Evolutionary conservation across 2,113 vertebrate species (phyloP), one percentile per base, ranked within the genome.

Genomic region (Peromyscus leucopus): DNA sequence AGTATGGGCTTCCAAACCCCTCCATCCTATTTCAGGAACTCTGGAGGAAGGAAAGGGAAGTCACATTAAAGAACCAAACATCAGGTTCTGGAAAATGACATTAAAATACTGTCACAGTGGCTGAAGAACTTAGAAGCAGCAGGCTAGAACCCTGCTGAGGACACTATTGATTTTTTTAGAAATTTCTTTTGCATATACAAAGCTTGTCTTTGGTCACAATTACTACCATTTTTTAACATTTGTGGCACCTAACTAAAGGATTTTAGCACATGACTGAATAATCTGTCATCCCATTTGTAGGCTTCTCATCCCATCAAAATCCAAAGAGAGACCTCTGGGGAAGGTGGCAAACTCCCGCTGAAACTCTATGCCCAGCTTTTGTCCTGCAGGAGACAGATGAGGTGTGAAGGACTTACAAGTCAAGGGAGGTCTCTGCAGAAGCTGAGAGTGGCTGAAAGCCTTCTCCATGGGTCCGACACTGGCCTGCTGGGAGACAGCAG

Each of bases 201-300:
- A 96, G 51, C 8, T 89, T 46, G 85, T 67, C 65, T 28, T 89
- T n/a, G 19, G 16, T 83, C 2, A 15, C 82, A 86, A 87, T 82
- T 85, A 78, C 71, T 85, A 82, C 87, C 48, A 42, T 78, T 91
- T 85, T 85, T 93, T 57, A 89, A 82, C 24, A 65, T 75, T 57
- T 72, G 5, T 7, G 21, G 28, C 36, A 59, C 67, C 94, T 94
- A 74, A 89, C 63, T 89, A 55, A 67, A 95, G 21, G n/a, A 55
- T 91, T 93, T 85, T 83, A 92, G 48, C 0, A 11, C 17, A 80
- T 15, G n/a, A 89, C 36, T 59, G 85, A 90, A 96, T 74, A 65
- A 74, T 87, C 79, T 88, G 26, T 46, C 91, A 84, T 90, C 89
- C 88, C 86, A 42, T 90, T 71, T 95, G 19, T 26, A 97, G 36